A percentile compares a stretch with the other conserved stretches of the same genome.
phyloP scores from a whole-genome alignment of 1,140 invertebrate genomes.

The Cephus cinctus region DNA sequence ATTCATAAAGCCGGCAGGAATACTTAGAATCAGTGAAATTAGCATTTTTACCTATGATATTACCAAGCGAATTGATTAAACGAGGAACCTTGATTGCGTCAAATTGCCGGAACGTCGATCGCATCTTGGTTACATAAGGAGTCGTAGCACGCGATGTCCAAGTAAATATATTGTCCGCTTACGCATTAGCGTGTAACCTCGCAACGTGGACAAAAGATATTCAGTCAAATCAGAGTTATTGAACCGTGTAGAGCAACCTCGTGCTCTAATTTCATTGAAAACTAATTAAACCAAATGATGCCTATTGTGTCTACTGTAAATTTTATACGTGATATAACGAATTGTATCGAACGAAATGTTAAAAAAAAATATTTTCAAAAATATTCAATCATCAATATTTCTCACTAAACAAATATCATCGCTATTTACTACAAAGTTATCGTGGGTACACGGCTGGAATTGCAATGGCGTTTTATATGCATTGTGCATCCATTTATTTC shows the following conservation, averaged over 20 bases:
- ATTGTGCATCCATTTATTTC: no score
- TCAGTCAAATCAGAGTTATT: neutral
- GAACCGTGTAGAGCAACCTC: neutral
- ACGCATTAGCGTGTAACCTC: neutral
- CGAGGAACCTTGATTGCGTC: conserved; percentile 21
- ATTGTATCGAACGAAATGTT: no score
- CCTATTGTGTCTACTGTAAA: no score
- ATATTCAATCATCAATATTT: no score
- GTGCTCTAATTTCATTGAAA: neutral
- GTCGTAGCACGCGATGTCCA: neutral
- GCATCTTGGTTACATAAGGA: conserved; percentile 8
- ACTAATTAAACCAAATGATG: neutral
- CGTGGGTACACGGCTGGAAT: no score
- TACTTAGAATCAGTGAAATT: conserved; percentile 11
- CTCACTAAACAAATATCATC: no score
- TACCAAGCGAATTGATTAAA: conserved; percentile 16
- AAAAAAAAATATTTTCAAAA: no score
- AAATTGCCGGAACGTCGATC: conserved; percentile 19
- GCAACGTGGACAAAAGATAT: neutral
- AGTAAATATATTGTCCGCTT: neutral
- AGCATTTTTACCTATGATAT: conserved; percentile 18
- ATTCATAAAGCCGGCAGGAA: no score
- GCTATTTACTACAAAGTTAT: no score
- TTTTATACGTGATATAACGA: no score
- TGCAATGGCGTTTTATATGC: no score